Evolutionary conservation across 30 jellyfish, hydroid and myxozoan species (phyloP).

Genomic region (Aurelia aurita): DNA sequence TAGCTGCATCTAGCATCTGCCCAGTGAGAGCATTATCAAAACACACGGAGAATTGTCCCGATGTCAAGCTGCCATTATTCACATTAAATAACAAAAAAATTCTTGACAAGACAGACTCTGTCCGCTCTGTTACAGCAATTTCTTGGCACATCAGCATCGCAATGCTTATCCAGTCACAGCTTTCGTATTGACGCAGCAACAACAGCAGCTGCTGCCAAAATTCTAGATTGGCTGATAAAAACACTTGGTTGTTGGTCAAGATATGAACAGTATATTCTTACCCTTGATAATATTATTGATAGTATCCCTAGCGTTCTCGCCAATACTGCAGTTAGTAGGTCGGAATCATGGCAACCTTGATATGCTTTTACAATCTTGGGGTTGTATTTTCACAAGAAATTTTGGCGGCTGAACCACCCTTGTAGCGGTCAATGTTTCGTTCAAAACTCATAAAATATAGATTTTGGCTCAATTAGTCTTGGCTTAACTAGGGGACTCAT

Average conservation of each 20-base stretch:
- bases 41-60: not conserved
- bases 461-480: too few relatives aligned
- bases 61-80: not conserved
- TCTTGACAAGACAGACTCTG: not conserved
- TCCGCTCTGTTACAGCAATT: not conserved
- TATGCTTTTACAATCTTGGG: constrained; percentile 15
- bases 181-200: constrained; percentile 31
- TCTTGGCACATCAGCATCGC: not conserved
- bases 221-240: constrained; percentile 19
- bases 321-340: constrained; percentile 10
- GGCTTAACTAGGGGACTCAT: too few relatives aligned
- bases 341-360: constrained; percentile 14
- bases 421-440: constrained; percentile 12
- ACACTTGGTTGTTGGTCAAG: constrained; percentile 39
- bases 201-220: constrained; percentile 27
- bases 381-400: constrained; percentile 6
- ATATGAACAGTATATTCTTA: constrained; percentile 14
- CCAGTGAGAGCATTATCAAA: not conserved
- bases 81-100: not conserved
- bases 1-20: constrained; percentile 1
- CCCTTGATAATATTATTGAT: not conserved
- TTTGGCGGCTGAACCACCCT: constrained; percentile 36
- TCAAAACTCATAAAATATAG: not conserved
- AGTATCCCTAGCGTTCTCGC: not conserved
- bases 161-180: constrained; percentile 17